Percentiles rank a stretch among this genome's conserved stretches.
These are phyloP conservation scores for Spodoptera exigua DNA, from an alignment of 2,888 invertebrate species.

Conservation along the genomic window DNA sequence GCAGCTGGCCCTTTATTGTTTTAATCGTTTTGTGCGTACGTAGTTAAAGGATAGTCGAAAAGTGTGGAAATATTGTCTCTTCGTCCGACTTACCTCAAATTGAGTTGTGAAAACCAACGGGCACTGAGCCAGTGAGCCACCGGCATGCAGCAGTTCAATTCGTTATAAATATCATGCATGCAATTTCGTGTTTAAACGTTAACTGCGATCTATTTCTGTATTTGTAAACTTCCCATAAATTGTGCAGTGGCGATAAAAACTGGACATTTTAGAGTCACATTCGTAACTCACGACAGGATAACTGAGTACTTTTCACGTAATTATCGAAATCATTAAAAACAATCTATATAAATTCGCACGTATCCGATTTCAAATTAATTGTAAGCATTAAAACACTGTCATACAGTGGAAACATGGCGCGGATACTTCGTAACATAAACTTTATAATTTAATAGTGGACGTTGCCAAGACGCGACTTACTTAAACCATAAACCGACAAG, in stretches of 20 bases:
- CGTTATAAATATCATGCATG: constrained; percentile 54
- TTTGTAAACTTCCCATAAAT: constrained; percentile 24
- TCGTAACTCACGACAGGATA: background rate
- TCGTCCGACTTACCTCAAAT: constrained; percentile 42
- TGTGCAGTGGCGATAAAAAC: constrained; percentile 11
- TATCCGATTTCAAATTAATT: constrained; percentile 1
- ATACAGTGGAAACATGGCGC: too few species aligned
- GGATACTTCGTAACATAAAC: background rate
- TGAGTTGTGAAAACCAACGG: constrained; percentile 61
- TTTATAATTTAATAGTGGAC: constrained; percentile 7
- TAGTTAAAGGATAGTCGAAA: constrained; percentile 9
- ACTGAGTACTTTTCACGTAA: too few species aligned
- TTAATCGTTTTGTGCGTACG: background rate
- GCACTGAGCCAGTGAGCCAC: constrained; percentile 64
- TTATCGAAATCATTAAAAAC: background rate
- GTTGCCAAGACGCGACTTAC: constrained; percentile 13
- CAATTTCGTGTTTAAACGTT: constrained; percentile 42
- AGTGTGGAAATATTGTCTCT: constrained; percentile 21
- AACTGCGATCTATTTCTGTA: constrained; percentile 42
- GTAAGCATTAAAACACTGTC: background rate
- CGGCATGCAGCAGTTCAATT: constrained; percentile 59
- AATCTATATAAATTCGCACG: background rate
- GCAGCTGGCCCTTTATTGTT: background rate
- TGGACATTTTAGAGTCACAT: constrained; percentile 6
- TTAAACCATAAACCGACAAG: constrained; percentile 26